Conservation (phyloP, 2,113 vertebrate species). For the Malurus elegans region DNA sequence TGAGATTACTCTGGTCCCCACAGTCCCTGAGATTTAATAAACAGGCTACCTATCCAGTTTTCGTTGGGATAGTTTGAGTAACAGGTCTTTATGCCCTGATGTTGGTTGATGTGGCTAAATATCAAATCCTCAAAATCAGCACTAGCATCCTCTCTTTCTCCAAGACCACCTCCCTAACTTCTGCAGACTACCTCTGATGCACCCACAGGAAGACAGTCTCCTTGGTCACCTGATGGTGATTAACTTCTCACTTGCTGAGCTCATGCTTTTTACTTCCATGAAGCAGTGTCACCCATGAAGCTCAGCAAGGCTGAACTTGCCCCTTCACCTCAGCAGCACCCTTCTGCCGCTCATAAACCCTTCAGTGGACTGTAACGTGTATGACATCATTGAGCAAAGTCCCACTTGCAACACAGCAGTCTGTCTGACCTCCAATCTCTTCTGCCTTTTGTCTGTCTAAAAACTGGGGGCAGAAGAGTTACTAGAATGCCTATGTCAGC, state of each 20-base stretch:
- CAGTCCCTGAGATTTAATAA: not conserved
- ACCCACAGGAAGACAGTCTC: not conserved
- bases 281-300: not conserved
- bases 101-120: not conserved
- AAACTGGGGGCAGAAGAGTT: not conserved
- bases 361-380: not conserved
- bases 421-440: not conserved
- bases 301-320: not conserved
- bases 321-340: not conserved
- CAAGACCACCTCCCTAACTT: not conserved
- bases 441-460: not conserved
- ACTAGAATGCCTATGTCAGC: not conserved
- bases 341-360: not conserved
- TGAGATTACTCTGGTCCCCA: not conserved
- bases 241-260: not conserved
- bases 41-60: not conserved
- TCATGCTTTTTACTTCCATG: not conserved
- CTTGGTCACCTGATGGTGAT: not conserved
- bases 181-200: not conserved
- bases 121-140: not conserved
- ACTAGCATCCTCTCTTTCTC: not conserved
- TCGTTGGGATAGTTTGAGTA: not conserved
- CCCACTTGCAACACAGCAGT: not conserved
- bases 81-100: not conserved
- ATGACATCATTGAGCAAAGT: not conserved